A percentile compares a stretch with the other conserved stretches of the same genome.
These are phyloP conservation scores for Oreochromis aureus DNA, from an alignment of 2,113 vertebrate genomes.

Conservation along the genomic window DNA sequence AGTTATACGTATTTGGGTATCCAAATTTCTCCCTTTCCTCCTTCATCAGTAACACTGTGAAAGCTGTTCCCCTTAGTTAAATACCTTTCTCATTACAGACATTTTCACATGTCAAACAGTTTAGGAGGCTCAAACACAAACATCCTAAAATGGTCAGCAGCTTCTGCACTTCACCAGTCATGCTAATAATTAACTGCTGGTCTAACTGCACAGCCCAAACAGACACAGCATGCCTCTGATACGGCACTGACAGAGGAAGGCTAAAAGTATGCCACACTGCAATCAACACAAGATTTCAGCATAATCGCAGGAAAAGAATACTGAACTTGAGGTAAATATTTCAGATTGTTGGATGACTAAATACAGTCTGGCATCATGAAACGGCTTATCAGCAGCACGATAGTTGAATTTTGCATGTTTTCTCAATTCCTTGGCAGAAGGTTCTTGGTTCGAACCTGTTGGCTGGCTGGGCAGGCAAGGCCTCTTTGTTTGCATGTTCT, in stretches of 20 bases:
- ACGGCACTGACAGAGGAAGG: background rate
- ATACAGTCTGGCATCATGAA: background rate
- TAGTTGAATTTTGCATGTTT: background rate
- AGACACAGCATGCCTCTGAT: background rate
- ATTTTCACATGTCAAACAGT: background rate
- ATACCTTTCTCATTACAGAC: background rate
- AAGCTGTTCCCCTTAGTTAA: background rate
- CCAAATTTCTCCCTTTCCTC: background rate
- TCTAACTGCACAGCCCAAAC: background rate
- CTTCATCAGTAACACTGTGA: background rate
- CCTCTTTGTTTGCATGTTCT: background rate
- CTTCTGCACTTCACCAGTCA: background rate
- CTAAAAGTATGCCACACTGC: background rate
- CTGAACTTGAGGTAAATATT: background rate
- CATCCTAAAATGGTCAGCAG: background rate
- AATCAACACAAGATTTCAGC: background rate
- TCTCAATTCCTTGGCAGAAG: background rate
- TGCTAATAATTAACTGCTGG: conserved; percentile 1
- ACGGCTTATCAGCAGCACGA: background rate
- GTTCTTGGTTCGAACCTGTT: background rate
- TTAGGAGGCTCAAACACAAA: background rate
- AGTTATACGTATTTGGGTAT: background rate
- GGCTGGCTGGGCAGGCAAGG: background rate
- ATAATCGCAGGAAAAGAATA: background rate
- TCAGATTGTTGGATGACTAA: background rate